Evolutionary conservation across 1,140 invertebrate species (phyloP).

Genomic region (Pseudomyrmex concolor): DNA sequence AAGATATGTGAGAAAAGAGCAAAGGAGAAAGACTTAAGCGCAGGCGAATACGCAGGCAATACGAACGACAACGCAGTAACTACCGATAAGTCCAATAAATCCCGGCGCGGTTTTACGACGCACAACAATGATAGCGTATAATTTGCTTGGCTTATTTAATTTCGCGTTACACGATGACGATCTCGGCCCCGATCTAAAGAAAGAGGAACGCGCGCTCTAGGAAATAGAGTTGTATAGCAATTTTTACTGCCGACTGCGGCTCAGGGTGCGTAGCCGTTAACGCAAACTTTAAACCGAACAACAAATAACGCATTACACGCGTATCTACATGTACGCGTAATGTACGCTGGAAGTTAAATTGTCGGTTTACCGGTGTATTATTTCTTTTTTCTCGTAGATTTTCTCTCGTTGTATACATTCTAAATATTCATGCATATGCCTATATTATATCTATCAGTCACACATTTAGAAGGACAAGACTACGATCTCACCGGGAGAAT

Average conservation of each 20-base stretch:
- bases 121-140: constrained; percentile 74
- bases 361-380: too few species aligned
- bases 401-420: too few species aligned
- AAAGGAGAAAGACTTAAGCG: constrained; percentile 36
- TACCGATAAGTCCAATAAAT: constrained; percentile 74
- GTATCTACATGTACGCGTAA: background rate
- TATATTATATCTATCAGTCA: too few species aligned
- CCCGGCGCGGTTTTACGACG: constrained; percentile 66
- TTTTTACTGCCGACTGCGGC: constrained; percentile 9
- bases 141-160: constrained; percentile 69
- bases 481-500: background rate
- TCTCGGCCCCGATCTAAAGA: constrained; percentile 20
- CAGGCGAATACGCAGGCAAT: background rate
- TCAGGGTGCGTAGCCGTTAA: background rate
- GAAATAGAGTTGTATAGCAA: constrained; percentile 18
- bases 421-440: too few species aligned
- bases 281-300: background rate
- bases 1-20: constrained; percentile 24
- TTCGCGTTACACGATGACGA: constrained; percentile 55
- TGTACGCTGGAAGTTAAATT: background rate
- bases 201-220: constrained; percentile 28
- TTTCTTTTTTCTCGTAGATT: too few species aligned
- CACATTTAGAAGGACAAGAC: background rate
- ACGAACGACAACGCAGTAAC: constrained; percentile 57
- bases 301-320: background rate